These are phyloP conservation scores for Phenganax marumi DNA, from an alignment of 92 coral and sea anemone genomes.

Conservation along the genomic window DNA sequence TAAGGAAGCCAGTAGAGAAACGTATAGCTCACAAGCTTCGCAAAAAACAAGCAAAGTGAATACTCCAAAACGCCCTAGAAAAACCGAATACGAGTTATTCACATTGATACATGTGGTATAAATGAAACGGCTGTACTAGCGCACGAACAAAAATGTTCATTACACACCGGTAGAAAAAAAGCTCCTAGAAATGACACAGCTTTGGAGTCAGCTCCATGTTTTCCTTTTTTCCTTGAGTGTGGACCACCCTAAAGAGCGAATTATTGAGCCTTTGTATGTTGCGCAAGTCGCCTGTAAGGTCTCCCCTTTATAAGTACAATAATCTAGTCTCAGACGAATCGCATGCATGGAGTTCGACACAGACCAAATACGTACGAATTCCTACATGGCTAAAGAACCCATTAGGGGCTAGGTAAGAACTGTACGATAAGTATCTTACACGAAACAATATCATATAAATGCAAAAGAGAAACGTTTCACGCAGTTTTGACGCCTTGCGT, in stretches of 20 bases:
- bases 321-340: too few species aligned
- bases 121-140: too few species aligned
- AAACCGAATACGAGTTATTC: not conserved
- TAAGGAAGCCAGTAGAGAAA: constrained; percentile 95
- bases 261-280: too few species aligned
- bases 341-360: too few species aligned
- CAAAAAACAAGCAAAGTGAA: constrained; percentile 88
- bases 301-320: not conserved
- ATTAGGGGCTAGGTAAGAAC: too few species aligned
- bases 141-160: not conserved
- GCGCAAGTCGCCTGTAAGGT: not conserved
- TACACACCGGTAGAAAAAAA: constrained; percentile 83
- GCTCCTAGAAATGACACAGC: constrained; percentile 80
- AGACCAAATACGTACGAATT: too few species aligned
- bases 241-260: not conserved
- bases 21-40: constrained; percentile 95
- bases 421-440: not conserved
- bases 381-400: too few species aligned
- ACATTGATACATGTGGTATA: too few species aligned
- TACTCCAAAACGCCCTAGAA: constrained; percentile 92
- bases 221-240: constrained; percentile 37
- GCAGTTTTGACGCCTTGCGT: not conserved
- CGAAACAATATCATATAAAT: not conserved
- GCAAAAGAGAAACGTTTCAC: not conserved
- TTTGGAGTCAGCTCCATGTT: constrained; percentile 70